Base-by-base conservation (phyloP, 2,888 invertebrate species). In the Pelosia muscerda region DNA sequence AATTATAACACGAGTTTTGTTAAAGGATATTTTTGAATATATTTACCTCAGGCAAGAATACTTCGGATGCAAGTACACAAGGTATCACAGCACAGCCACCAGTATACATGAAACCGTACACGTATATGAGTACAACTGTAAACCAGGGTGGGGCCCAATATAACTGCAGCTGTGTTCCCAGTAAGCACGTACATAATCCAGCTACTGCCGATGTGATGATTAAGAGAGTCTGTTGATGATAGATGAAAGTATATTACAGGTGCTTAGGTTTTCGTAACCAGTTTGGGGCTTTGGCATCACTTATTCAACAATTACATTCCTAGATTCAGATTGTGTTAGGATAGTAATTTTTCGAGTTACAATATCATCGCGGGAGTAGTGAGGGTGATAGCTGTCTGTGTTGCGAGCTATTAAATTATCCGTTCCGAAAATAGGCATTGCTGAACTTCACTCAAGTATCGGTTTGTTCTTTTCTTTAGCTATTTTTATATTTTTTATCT, bases 31-130 rank as follows among this genome's bases (percentile, higher is more conserved):
- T 5, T 56, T 15, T 56, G 2, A 57, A 31, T n/a, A 2, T 19
- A 57, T n/a, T 66, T 65, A 94, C 92, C 86, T 93, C 91, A 8
- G 94, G 91, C 13, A 93, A 72, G 71, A 94, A 94, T 0, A 93
- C 87, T 76, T 95, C 95, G 38, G 92, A 88, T 58, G 90, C 84
- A 8, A 93, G 73, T 10, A 95, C 89, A 42, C 89, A 94, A 0
- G 94, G 92, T 23, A 92, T 87, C 0, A 90, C 88, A 9, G 90
- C 91, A 25, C 90, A 88, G 0, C 95, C 95, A 1, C 91, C 61
- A 2, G 90, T 90, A 67, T 86, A 93, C 1, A 89, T 80, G 15
- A 93, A 89, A 38, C 90, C 87, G 83, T 86, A 90, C 9, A 79
- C 74, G 65, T 88, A 90, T 28, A 91, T 87, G 0, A 89, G 76